Evolutionary conservation across 92 coral and sea anemone genomes (phyloP).

Genomic region (Zoanthus solanderi): DNA sequence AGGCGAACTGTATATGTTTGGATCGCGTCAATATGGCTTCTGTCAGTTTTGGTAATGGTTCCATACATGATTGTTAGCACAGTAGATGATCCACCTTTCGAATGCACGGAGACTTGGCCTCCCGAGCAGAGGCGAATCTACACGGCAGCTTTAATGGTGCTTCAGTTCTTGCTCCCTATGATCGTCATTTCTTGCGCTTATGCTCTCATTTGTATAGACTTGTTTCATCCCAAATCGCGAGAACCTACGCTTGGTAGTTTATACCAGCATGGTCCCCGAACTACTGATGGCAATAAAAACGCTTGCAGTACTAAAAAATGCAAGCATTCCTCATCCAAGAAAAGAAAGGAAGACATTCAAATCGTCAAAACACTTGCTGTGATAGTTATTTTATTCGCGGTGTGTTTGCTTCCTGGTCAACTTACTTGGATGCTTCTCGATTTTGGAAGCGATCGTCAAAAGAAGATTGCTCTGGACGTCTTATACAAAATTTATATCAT

Average conservation of each 20-base stretch:
- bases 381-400: constrained; percentile 67
- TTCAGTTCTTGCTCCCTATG: constrained; percentile 55
- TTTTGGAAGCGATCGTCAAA: constrained; percentile 57
- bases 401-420: constrained; percentile 71
- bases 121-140: constrained; percentile 31
- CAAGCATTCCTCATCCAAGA: background rate
- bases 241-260: constrained; percentile 17
- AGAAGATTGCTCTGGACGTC: constrained; percentile 30
- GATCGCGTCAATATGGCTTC: constrained; percentile 68
- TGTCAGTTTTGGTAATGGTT: constrained; percentile 64
- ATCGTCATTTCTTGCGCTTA: constrained; percentile 8
- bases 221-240: constrained; percentile 18
- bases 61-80: constrained; percentile 78
- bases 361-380: constrained; percentile 72
- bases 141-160: constrained; percentile 54
- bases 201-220: constrained; percentile 41
- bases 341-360: constrained; percentile 60
- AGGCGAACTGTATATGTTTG: constrained; percentile 69
- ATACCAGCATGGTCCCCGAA: background rate
- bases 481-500: constrained; percentile 70
- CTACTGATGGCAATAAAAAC: constrained; percentile 2
- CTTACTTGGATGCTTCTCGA: constrained; percentile 67
- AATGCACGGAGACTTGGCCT: constrained; percentile 64
- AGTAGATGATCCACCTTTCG: constrained; percentile 29
- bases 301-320: background rate